Base-by-base conservation (phyloP, 2,797 vertebrate species). In the Fratercula arctica region DNA sequence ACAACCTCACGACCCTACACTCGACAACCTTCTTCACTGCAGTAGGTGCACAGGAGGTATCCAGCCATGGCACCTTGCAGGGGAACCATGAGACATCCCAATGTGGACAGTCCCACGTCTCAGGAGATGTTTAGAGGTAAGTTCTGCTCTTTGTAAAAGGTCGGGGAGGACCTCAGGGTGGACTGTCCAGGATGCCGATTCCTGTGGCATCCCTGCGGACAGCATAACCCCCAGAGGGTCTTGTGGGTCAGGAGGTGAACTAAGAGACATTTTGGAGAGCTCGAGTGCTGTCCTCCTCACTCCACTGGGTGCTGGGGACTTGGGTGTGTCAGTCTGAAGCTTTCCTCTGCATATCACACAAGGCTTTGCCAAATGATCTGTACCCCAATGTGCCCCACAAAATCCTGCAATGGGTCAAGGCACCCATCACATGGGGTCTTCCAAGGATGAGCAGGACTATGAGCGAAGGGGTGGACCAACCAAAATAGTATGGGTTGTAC, bases 111-210 rank as follows among this genome's bases (percentile, higher is more conserved):
- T 48, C 15, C 35, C 70, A 64, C 3, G 0, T 51, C 16, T 41
- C 88, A 89, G 74, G 41, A 93, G 73, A 25, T 79, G 23, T 80
- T 85, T 76, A 50, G 79, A 96, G 94, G 97, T 97, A 97, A 97
- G 97, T 96, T 91, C 73, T 93, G 41, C 56, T 90, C 87, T 95
- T 79, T 75, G 46, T 53, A 87, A 76, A 89, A 83, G 29, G 24
- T 4, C 1, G 35, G 73, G 91, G 45, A 76, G 26, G 72, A 37
- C 39, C 53, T 83, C 0, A 3, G 48, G 46, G 28, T 59, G 25
- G 45, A 39, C 29, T 83, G 50, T 18, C 50, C 51, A 57, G 76
- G 70, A 69, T 75, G 17, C 43, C 13, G 21, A 33, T 92, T 94
- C 39, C 51, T 51, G n/a, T 67, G 56, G 45, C 37, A 29, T 81